Base-by-base conservation (phyloP, 2,888 invertebrate genomes). In the Micoletzkya japonica region DNA sequence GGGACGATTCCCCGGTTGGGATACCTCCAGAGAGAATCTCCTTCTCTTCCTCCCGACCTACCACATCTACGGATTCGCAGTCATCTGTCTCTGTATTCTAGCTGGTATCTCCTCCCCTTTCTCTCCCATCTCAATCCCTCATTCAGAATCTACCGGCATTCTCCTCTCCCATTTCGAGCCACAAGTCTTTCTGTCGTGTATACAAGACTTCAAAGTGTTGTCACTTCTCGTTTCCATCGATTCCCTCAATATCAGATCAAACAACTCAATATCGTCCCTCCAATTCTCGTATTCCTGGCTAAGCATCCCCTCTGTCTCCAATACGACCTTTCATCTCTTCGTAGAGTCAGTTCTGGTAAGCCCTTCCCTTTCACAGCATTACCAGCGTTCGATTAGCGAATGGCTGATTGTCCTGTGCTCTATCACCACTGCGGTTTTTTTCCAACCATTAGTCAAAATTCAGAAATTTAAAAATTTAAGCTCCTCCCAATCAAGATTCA, bases 211-310 rank as follows among this genome's bases (percentile, higher is more conserved):
- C n/a, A 63, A 63, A 14, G 63, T 63, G 6, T 14, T 14, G 10
- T 57, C 44, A 24, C 56, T 14, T 10, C 56, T 56, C 7, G 10
- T 56, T 20, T 24, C 26, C 10, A 10, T 44, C 44, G 20, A 20
- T 14, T 44, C 20, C 44, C 20, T 14, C 20, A 44, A 6, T 28
- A 14, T 14, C 54, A 78, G 76, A 73, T 77, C 39, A 67, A 73
- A 26, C 61, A 73, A 44, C 66, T 79, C 3, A 91, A 91, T 77
- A 85, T 91, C 2, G 93, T 93, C 10, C 93, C 94, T 4, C 93
- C 93, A 24, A 88, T 92, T 70, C 90, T 93, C 85, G 90, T 93
- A 28, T 90, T 92, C 78, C 89, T 93, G 87, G 89, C 90, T 0
- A 89, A 90, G 71, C 89, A 90, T 85, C 89, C 90, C 0, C 88